These are phyloP conservation scores for Pomatostomus ruficeps DNA, from an alignment of 2,113 vertebrate genomes.

Conservation along the genomic window DNA sequence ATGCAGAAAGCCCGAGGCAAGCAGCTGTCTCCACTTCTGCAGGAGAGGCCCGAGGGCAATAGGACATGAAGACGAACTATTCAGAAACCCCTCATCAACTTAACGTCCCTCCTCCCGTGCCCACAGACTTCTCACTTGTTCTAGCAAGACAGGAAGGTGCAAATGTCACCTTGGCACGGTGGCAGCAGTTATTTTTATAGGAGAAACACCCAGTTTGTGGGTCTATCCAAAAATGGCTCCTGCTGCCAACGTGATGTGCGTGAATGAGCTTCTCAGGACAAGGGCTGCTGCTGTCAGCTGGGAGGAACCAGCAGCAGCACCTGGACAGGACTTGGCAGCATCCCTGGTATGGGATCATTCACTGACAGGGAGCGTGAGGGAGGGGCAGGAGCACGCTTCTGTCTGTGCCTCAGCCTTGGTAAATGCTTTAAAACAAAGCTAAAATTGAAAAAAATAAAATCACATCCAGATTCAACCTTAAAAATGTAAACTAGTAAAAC, in stretches of 20 bases:
- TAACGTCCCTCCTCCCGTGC: not conserved
- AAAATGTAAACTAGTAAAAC: constrained; percentile 1
- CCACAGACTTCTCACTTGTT: not conserved
- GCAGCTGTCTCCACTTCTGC: constrained; percentile 24
- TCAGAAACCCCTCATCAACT: not conserved
- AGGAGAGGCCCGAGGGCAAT: not conserved
- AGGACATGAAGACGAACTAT: not conserved
- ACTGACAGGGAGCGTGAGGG: not conserved
- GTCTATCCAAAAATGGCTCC: not conserved
- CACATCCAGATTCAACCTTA: not conserved
- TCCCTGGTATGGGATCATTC: not conserved
- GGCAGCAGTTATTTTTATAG: not conserved
- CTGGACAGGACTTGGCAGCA: not conserved
- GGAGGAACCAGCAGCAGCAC: not conserved
- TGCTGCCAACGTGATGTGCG: rapidly evolving
- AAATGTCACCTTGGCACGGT: not conserved
- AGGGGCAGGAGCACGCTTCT: not conserved
- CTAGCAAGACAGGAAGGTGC: not conserved
- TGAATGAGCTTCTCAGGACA: not conserved
- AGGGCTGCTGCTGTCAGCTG: not conserved
- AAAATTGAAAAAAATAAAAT: not conserved
- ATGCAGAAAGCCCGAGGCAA: not conserved
- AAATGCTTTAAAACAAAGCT: not conserved
- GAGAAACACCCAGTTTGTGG: not conserved
- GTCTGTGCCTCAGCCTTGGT: not conserved